Percentiles rank a stretch among this genome's conserved stretches.
phyloP scores from a whole-genome alignment of 2,888 invertebrate species.

The Chaetogeoica ovagalla region DNA sequence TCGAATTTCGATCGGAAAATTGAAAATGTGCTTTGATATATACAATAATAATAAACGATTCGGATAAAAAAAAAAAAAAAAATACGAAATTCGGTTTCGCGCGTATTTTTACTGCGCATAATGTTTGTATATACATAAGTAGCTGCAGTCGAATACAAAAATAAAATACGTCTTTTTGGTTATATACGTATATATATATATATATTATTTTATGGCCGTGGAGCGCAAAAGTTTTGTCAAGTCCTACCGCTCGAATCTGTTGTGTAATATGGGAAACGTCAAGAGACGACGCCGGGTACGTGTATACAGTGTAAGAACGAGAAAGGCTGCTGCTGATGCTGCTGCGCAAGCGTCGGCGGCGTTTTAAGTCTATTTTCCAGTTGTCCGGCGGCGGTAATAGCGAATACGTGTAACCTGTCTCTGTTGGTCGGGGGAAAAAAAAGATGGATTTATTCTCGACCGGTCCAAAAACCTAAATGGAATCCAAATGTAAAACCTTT shows the following conservation, averaged over 20 bases:
- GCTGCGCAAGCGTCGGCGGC: neutral
- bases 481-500: slow-evolving; percentile 53
- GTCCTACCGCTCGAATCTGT: neutral
- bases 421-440: slow-evolving; percentile 54
- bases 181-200: neutral
- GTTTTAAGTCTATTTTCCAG: slow-evolving; percentile 47
- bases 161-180: too few relatives aligned
- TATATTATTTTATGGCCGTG: neutral
- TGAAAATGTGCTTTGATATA: too few relatives aligned
- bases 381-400: slow-evolving; percentile 54
- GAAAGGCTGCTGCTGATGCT: too few relatives aligned
- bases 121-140: too few relatives aligned
- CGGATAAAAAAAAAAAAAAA: too few relatives aligned
- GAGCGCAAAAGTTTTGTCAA: slow-evolving; percentile 42
- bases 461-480: slow-evolving; percentile 47
- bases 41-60: too few relatives aligned
- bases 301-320: neutral
- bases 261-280: slow-evolving; percentile 19
- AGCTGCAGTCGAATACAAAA: too few relatives aligned
- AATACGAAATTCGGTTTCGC: too few relatives aligned
- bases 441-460: slow-evolving; percentile 50
- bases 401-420: slow-evolving; percentile 55
- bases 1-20: too few relatives aligned
- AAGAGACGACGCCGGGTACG: neutral
- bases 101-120: too few relatives aligned